Evolutionary conservation across 2,888 invertebrate genomes (phyloP), one percentile per base, ranked within the genome.

Genomic region (Drosophila flavopinicola): DNA sequence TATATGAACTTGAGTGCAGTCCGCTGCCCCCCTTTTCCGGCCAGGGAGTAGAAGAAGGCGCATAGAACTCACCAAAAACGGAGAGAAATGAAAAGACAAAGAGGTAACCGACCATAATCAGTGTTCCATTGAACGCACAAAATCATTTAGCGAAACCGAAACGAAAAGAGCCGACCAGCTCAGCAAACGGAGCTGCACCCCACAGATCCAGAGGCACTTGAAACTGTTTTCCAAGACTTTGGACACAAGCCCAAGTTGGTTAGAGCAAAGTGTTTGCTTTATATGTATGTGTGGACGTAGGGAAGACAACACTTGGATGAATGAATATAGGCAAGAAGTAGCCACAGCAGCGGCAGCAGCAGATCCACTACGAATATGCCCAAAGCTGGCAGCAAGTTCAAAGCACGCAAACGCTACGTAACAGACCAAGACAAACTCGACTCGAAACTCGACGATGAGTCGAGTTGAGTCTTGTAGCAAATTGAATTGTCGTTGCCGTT

Each of bases 71-170:
- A 61, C 65, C 73, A 71, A 65, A 72, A 65, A 49, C 66, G 65
- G 63, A 66, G 56, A 61, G 61, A 65, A 67, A 64, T 52, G 60
- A 70, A 60, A 47, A 65, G 60, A 67, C 66, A 76, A 60, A 58
- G 63, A 63, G 54, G 63, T 71, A 75, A 69, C 65, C 78, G 83
- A 88, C 80, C 80, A 88, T 85, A 89, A 84, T 89, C 91, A 90
- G 80, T 90, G 89, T 91, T 91, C 91, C 91, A 89, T 91, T 91
- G 91, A 91, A 90, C 85, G 90, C 90, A 86, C 91, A 91, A 91
- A 91, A 90, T 90, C 91, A 91, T 90, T 90, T 90, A 91, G 90
- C 91, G 91, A 90, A 90, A 90, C 91, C 89, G 78, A 88, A 80
- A 73, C 66, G 72, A 73, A 70, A 71, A 80, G 70, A 75, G 59